Evolutionary conservation across 2,113 vertebrate species (phyloP).

Genomic region (Marcusenius ussheri): DNA sequence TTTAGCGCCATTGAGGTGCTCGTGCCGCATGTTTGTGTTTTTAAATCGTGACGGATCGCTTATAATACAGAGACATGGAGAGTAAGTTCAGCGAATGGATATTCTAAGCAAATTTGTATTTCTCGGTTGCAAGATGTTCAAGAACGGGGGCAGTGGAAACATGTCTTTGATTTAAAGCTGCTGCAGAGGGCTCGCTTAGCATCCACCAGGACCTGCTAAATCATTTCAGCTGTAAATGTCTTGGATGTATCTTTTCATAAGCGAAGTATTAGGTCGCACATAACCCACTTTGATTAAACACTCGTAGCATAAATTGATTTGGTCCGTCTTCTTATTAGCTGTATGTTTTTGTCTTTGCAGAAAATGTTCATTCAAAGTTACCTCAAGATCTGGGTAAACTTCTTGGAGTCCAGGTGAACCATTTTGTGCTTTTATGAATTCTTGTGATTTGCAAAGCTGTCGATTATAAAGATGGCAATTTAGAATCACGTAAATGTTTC

Average conservation of each 20-base stretch:
- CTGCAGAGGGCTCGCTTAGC: neutral
- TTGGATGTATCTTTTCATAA: neutral
- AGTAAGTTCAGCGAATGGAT: neutral
- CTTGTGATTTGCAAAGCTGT: neutral
- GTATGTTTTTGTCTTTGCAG: neutral
- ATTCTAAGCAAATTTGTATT: neutral
- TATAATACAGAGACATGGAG: neutral
- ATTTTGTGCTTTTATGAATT: neutral
- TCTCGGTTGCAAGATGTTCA: neutral
- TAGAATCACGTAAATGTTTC: neutral
- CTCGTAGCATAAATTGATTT: neutral
- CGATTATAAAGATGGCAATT: neutral
- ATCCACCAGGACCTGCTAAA: neutral
- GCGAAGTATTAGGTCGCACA: neutral
- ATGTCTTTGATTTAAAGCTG: neutral
- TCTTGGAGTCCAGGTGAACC: conserved; percentile 30
- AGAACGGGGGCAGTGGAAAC: no score
- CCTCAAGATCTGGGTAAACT: conserved; percentile 33
- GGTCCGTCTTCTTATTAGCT: neutral
- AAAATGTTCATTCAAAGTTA: conserved; percentile 23
- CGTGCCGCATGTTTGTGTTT: neutral
- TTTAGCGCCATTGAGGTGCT: neutral
- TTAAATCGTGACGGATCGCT: neutral
- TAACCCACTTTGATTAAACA: neutral
- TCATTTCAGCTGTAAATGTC: neutral